phyloP scores from a whole-genome alignment of 2,888 invertebrate genomes.

The Chalcis sispes region DNA sequence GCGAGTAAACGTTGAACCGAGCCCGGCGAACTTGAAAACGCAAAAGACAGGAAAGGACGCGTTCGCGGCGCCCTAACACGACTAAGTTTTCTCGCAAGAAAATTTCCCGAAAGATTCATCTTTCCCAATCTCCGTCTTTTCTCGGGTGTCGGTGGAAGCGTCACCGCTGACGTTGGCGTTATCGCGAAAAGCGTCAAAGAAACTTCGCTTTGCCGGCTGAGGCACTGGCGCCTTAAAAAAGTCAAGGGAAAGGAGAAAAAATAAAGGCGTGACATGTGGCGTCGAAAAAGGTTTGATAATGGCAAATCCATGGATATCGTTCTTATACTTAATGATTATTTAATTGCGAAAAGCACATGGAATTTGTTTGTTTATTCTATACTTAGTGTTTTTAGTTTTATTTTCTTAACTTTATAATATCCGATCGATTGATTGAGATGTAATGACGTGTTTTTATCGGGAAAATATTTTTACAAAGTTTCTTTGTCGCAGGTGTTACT shows the following conservation, averaged over 20 bases:
- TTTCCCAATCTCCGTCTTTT: conserved; percentile 12
- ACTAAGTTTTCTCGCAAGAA: conserved; percentile 45
- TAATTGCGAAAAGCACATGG: too few species aligned
- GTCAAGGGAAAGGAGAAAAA: background rate
- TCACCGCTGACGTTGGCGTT: conserved; percentile 61
- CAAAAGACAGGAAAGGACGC: conserved; percentile 40
- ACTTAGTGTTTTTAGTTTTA: too few species aligned
- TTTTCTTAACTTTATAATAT: too few species aligned
- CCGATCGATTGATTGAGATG: too few species aligned
- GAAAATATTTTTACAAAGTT: too few species aligned
- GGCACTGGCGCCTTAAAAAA: conserved; percentile 46
- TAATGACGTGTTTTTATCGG: too few species aligned
- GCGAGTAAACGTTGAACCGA: conserved; percentile 35
- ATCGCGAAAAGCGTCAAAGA: conserved; percentile 71
- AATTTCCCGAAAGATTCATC: conserved; percentile 49
- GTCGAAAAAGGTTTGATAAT: conserved; percentile 35
- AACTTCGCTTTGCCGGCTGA: conserved; percentile 71
- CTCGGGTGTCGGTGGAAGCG: conserved; percentile 11
- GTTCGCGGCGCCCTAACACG: background rate
- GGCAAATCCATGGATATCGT: conserved; percentile 16
- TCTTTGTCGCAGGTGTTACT: too few species aligned
- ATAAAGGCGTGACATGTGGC: conserved; percentile 8
- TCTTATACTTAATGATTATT: background rate
- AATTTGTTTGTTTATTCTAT: too few species aligned
- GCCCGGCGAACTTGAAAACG: conserved; percentile 54